These are phyloP conservation scores for Channallabes apus DNA, from an alignment of 2,797 vertebrate species.

Conservation along the genomic window DNA sequence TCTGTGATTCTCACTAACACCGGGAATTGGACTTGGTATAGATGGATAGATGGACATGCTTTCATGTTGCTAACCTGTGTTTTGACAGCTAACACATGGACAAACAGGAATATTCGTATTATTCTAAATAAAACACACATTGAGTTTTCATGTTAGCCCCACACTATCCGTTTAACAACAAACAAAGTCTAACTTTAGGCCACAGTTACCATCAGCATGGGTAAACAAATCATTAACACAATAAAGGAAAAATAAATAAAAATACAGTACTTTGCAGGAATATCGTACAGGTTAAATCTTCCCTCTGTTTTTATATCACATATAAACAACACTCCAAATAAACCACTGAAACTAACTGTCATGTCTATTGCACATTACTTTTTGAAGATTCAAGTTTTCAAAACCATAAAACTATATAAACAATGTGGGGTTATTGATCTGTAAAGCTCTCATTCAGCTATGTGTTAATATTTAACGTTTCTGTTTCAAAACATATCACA, in stretches of 20 bases:
- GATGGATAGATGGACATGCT: too few species aligned
- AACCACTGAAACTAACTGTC: neutral
- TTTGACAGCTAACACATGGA: neutral
- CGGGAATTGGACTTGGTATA: too few species aligned
- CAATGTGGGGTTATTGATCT: slow-evolving; percentile 39
- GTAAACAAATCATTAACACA: neutral
- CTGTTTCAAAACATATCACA: slow-evolving; percentile 41
- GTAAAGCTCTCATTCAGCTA: slow-evolving; percentile 45
- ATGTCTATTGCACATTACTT: slow-evolving; percentile 38
- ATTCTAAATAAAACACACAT: neutral
- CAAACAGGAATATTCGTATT: neutral
- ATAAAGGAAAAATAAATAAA: neutral
- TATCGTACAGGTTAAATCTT: neutral
- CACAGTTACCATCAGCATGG: neutral
- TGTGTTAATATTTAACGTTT: slow-evolving; percentile 50
- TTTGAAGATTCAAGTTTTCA: neutral
- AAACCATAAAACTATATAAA: neutral
- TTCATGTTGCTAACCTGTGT: neutral
- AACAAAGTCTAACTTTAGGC: neutral
- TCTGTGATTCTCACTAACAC: too few species aligned
- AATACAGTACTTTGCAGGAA: neutral
- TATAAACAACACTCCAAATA: neutral
- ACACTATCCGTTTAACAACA: neutral
- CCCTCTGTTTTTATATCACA: neutral
- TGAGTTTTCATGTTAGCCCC: neutral